These are phyloP conservation scores for Abrostola triplasia DNA, from an alignment of 2,888 invertebrate genomes.

Conservation along the genomic window DNA sequence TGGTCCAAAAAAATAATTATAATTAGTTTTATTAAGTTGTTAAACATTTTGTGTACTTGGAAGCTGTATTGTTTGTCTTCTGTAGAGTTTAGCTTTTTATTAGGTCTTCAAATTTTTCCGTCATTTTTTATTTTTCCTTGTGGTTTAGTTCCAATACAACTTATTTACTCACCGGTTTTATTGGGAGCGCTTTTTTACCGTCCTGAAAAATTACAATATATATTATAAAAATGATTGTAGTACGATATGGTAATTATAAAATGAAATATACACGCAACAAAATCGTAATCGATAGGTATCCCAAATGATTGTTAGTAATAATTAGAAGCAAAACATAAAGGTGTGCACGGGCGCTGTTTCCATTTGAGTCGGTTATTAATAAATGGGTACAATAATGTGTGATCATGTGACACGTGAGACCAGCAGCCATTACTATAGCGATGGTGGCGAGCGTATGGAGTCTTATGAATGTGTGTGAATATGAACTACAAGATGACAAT, in stretches of 20 bases:
- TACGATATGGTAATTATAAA: background rate
- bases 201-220: conserved; percentile 35
- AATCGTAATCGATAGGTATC: conserved; percentile 17
- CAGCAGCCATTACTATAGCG: background rate
- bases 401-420: background rate
- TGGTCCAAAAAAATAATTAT: conserved; percentile 65
- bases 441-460: background rate
- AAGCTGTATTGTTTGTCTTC: conserved; percentile 56
- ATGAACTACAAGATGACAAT: conserved; percentile 17
- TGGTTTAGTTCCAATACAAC: conserved; percentile 62
- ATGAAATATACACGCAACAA: conserved; percentile 41
- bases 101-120: conserved; percentile 44
- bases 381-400: conserved; percentile 13
- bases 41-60: conserved; percentile 49
- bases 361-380: conserved; percentile 26
- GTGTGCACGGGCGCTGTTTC: conserved; percentile 53
- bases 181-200: conserved; percentile 58
- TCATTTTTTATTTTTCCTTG: conserved; percentile 44
- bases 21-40: conserved; percentile 55
- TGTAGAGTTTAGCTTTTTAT: conserved; percentile 54
- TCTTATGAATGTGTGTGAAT: background rate
- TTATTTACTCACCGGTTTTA: conserved; percentile 63
- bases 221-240: background rate
- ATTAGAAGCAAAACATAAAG: conserved; percentile 47
- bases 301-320: conserved; percentile 30